Evolutionary conservation across 2,888 invertebrate species (phyloP), one percentile per base, ranked within the genome.

Genomic region (Orthosia incerta): DNA sequence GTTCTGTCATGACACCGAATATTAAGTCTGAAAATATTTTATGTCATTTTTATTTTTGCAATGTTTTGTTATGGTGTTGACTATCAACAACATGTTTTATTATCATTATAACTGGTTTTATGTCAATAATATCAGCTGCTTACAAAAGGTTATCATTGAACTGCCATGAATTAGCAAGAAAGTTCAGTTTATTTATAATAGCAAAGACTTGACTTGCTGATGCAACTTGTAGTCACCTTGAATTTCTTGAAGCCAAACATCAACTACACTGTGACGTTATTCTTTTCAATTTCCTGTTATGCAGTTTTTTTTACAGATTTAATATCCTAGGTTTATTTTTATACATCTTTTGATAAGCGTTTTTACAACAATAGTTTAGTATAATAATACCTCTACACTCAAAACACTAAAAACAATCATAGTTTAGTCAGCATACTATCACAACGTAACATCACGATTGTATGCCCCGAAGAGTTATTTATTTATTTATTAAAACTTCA

Each of bases 201-300:
- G 15, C 9, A 45, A 13, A 18, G n/a, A 23, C 26, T 39, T 56
- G 20, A 48, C 13, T 3, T 4, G 46, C 45, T 81, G 82, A 76
- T 79, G 82, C 71, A 81, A 76, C 63, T 55, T 23, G 12, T 59
- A 9, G 11, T 39, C 16, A 4, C 51, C 66, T 67, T 60, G 57
- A 59, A 51, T 68, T 26, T 67, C 12, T 71, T 48, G 4, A 23
- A 23, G 23, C 3, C 23, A 5, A 4, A 20, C 15, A 45, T 69
- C 18, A 62, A 13, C 18, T 39, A 46, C 26, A 61, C 1, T 45
- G 23, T 55, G 56, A 50, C 56, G 26, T 18, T 18, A 39, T 26
- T 61, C 0, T 2, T 23, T 48, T 1, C 16, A n/a, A 57, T 57
- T 80, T 75, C 64, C 70, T 76, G 48, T 50, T 76, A 16, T 12